Evolutionary conservation across 2,113 vertebrate genomes (phyloP), one percentile per base, ranked within the genome.

Genomic region (Choloepus hoffmanni): DNA sequence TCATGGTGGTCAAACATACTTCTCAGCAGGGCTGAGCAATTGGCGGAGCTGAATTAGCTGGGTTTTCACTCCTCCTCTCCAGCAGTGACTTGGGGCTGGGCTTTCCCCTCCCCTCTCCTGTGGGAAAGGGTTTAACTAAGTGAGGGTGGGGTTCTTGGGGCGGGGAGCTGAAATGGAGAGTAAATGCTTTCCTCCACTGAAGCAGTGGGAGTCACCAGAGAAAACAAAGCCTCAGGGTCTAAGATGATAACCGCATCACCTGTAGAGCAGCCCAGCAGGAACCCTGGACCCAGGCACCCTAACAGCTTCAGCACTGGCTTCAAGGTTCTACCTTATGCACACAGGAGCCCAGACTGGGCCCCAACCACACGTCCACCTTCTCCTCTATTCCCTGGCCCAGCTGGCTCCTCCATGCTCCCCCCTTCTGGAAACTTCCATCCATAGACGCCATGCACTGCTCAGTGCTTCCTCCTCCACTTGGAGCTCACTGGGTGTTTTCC

Each of bases 31-130:
- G n/a, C 62, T 10, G 63, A 14, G 68, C 15, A 16, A 18, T 3
- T 0, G 0, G 26, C 1, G 0, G 12, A 0, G 5, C 48, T 0
- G 7, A n/a, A 0, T 28, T 3, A 28, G 21, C 79, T 36, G 65
- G 16, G 55, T 5, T 11, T 28, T 2, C 36, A 0, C 2, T 30
- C 14, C 6, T 26, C 45, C 36, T 68, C 4, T 74, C 33, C 26
- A 1, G 26, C 8, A 0, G 3, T 13, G 23, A 30, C 12, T 10
- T 3, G 1, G 62, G 16, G 26, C 50, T 36, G 19, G 26, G 28
- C 18, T n/a, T 23, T 33, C 30, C 33, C 33, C 43, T 23, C 30
- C 30, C 21, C n/a, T 33, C 67, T n/a, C 33, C 26, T 12, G 15
- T 2, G 68, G 55, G 21, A 36, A 43, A 48, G 53, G 55, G 11